phyloP scores from a whole-genome alignment of 2,888 invertebrate species.

The Agrochola lota region DNA sequence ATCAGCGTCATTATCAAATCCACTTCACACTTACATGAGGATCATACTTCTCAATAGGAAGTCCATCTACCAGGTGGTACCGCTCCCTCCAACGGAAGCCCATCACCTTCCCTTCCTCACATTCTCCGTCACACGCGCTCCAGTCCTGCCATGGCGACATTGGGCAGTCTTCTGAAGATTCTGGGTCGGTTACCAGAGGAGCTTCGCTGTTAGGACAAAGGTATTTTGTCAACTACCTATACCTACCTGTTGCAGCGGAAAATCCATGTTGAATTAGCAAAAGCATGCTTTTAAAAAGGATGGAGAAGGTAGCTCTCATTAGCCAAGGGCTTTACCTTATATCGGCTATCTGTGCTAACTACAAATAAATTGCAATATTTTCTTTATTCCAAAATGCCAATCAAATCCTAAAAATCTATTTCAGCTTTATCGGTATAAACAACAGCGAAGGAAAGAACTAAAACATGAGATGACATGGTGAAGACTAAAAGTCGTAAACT shows the following conservation, averaged over 20 bases:
- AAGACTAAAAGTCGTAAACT: not conserved
- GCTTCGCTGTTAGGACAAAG: slow-evolving; percentile 71
- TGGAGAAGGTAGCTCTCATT: not conserved
- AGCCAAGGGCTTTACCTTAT: not conserved
- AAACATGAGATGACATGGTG: slow-evolving; percentile 11
- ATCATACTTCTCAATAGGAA: slow-evolving; percentile 84
- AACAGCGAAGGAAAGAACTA: not conserved
- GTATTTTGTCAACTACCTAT: slow-evolving; percentile 18
- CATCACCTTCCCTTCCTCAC: slow-evolving; percentile 74
- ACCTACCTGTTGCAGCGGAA: not conserved
- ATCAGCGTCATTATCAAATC: not conserved
- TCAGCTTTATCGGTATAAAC: not conserved
- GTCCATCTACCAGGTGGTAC: slow-evolving; percentile 83
- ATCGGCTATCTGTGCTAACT: not conserved
- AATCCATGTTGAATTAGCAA: not conserved
- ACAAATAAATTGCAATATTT: not conserved
- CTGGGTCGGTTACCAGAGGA: slow-evolving; percentile 76
- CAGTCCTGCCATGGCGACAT: slow-evolving; percentile 83
- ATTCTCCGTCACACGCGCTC: slow-evolving; percentile 84
- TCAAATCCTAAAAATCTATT: not conserved
- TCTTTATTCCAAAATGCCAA: not conserved
- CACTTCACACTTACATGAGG: slow-evolving; percentile 75
- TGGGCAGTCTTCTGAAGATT: slow-evolving; percentile 80
- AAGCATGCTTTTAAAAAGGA: not conserved
- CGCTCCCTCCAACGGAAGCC: slow-evolving; percentile 83